Conservation (phyloP, 2,888 invertebrate species). For the Glyphotaelius pellucidus region DNA sequence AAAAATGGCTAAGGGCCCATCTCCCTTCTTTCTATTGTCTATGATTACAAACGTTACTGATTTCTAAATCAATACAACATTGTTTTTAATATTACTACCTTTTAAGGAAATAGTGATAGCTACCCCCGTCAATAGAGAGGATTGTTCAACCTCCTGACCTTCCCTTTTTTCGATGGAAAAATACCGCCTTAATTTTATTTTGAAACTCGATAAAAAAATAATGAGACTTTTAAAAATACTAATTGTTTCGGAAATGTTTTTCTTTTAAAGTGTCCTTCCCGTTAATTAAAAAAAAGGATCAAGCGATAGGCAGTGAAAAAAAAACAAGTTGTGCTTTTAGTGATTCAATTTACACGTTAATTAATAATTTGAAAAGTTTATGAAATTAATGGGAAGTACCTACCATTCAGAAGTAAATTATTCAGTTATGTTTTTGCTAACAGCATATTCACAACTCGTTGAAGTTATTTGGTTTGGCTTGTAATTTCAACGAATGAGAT, state of each 20-base stretch:
- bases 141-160: neutral
- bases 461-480: neutral
- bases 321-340: constrained; percentile 23
- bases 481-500: neutral
- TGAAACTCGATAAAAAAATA: neutral
- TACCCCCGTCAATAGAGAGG: neutral
- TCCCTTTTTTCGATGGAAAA: neutral
- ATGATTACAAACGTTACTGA: no score
- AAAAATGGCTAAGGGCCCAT: no score
- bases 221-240: neutral
- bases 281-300: neutral
- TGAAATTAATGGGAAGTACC: neutral
- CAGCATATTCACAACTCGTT: neutral
- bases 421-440: neutral
- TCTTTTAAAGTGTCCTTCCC: neutral
- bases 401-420: constrained; percentile 37
- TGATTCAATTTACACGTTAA: constrained; percentile 38
- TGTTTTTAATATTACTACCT: neutral
- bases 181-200: neutral
- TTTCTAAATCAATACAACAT: no score
- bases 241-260: neutral
- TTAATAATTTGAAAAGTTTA: constrained; percentile 46
- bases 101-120: no score
- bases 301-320: neutral
- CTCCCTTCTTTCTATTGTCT: no score